Evolutionary conservation across 2,888 invertebrate genomes (phyloP), one percentile per base, ranked within the genome.

Genomic region (Hirtodrosophila cameraria): DNA sequence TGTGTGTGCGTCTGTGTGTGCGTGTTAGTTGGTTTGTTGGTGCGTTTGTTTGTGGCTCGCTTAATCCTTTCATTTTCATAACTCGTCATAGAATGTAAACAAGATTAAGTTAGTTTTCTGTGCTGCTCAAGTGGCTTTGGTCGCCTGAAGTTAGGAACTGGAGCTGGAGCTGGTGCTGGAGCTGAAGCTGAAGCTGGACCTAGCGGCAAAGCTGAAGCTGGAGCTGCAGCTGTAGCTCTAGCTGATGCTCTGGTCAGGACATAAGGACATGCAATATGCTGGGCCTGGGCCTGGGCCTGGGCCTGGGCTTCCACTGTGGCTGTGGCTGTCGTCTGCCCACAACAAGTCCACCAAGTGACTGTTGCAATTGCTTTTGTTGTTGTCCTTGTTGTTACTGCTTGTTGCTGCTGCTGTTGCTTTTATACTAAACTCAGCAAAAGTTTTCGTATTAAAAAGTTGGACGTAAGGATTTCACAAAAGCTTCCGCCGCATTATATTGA

Each of bases 41-140:
- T 76, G 70, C 69, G 61, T 83, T 76, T 82, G 84, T 73, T 86
- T 82, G 75, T 84, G 78, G 82, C 82, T 61, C 74, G 75, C 74
- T 82, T 79, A 87, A 83, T 82, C 83, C 86, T 82, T 85, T 83
- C 83, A 83, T 87, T 87, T 86, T 83, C 83, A 83, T 83, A 83
- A 87, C 87, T 83, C 86, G 87, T 79, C 86, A 85, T 82, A 85
- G 83, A 85, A 82, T 83, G 83, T 83, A 85, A 85, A 83, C 83
- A 83, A 87, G 87, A 87, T 85, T 86, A 87, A 76, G 80, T 85
- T 83, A 82, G 76, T 76, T 87, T 79, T 87, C 83, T 75, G 65
- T 82, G 75, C 69, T 78, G 70, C 82, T 82, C 79, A 86, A 86
- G 87, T 84, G 82, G 85, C 82, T 86, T 82, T 84, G 50, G 53